Evolutionary conservation across 2,888 invertebrate genomes (phyloP).

Genomic region (Aromia moschata): DNA sequence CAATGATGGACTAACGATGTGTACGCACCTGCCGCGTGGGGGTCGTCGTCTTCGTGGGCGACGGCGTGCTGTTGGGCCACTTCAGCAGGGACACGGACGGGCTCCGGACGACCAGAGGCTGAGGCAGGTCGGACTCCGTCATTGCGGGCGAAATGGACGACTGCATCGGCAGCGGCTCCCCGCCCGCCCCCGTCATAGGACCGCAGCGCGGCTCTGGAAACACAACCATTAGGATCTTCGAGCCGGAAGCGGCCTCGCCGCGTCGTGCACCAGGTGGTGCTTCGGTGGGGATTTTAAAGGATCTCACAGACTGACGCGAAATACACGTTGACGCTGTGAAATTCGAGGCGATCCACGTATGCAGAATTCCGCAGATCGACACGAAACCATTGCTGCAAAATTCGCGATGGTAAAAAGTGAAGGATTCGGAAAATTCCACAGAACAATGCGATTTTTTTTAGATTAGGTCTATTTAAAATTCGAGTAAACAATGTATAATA

Average conservation of each 20-base stretch:
- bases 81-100: conserved; percentile 71
- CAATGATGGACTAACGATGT: no score
- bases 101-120: conserved; percentile 75
- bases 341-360: no score
- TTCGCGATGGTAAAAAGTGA: no score
- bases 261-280: conserved; percentile 17
- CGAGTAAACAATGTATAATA: no score
- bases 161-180: conserved; percentile 59
- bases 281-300: no score
- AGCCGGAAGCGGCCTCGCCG: conserved; percentile 5
- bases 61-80: conserved; percentile 64
- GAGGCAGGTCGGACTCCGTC: conserved; percentile 74
- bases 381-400: no score
- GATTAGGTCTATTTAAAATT: no score
- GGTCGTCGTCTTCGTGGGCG: conserved; percentile 58
- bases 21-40: conserved; percentile 31
- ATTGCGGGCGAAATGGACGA: conserved; percentile 68
- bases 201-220: conserved; percentile 75
- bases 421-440: no score
- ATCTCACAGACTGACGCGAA: no score
- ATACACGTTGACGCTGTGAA: no score
- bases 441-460: no score
- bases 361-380: no score
- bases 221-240: conserved; percentile 23
- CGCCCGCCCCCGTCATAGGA: conserved; percentile 69